Evolutionary conservation across 2,113 vertebrate genomes (phyloP), one percentile per base, ranked within the genome.

Genomic region (Ameiurus melas): DNA sequence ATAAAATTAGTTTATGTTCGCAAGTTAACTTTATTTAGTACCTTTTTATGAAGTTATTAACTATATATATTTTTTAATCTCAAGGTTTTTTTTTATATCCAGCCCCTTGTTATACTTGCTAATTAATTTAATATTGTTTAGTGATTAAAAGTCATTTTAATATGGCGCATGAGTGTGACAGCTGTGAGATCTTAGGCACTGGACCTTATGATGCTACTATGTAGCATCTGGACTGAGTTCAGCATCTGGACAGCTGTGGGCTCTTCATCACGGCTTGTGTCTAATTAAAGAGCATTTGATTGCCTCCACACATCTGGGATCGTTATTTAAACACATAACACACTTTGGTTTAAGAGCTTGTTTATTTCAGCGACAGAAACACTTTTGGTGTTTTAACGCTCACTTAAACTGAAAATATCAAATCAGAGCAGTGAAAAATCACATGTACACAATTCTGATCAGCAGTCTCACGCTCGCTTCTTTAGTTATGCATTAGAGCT

Each of bases 151-250:
- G 47, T 13, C 13, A 5, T 16, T 5, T 19, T 17, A 6, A 0
- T 19, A 17, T 7, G 30, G 5, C 5, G 1, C 64, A 66, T 14
- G 30, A 75, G 71, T 75, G 36, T 22, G 39, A 75, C 71, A 43
- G 71, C 71, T 43, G 71, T 75, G 71, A 75, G 68, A 70, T 17
- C 17, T 71, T 33, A 33, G 36, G 30, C 68, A 8, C 5, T 68
- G 64, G 66, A 27, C 51, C 36, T 13, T 7, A 13, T 60, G 30
- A 55, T 27, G 70, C 84, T 88, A 78, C 86, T 39, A 82, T 80
- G 71, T 84, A 19, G 25, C 84, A 84, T 94, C 92, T 94, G 94
- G 93, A 94, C 93, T 75, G 85, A 83, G 85, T 93, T 93, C 84
- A 60, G 36, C 90, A 85, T 91, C 90, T 91, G 87, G 66, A 77